Evolutionary conservation across 2,797 vertebrate species (phyloP).

Genomic region (Microchirus variegatus): DNA sequence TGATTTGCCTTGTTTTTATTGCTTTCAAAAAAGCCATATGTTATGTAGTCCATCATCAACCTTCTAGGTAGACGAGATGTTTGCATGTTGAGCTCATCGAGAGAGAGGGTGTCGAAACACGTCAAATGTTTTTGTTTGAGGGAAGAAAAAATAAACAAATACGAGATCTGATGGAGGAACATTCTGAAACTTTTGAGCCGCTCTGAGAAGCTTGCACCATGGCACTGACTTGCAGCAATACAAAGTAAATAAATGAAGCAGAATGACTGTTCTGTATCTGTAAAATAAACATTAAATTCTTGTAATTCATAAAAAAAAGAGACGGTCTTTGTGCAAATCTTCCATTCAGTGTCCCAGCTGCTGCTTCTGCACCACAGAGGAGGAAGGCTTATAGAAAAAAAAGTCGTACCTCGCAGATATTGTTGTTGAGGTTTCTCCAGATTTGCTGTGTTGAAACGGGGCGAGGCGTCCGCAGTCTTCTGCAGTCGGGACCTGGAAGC

Average conservation of each 20-base stretch:
- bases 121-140: slow-evolving; percentile 73
- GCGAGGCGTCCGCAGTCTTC: slow-evolving; percentile 26
- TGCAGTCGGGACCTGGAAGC: slow-evolving; percentile 38
- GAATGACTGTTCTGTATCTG: slow-evolving; percentile 84
- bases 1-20: slow-evolving; percentile 79
- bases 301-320: slow-evolving; percentile 74
- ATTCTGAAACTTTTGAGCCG: slow-evolving; percentile 72
- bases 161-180: slow-evolving; percentile 63
- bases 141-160: slow-evolving; percentile 33
- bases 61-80: slow-evolving; percentile 81
- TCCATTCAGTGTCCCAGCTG: slow-evolving; percentile 49
- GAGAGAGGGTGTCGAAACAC: slow-evolving; percentile 68
- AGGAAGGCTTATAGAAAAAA: slow-evolving; percentile 11
- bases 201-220: slow-evolving; percentile 82
- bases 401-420: slow-evolving; percentile 47
- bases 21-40: slow-evolving; percentile 89
- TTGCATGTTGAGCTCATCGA: slow-evolving; percentile 83
- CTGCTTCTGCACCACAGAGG: slow-evolving; percentile 17
- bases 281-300: slow-evolving; percentile 87
- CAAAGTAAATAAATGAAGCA: slow-evolving; percentile 80
- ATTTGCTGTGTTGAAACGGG: slow-evolving; percentile 45
- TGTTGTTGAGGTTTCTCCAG: slow-evolving; percentile 55
- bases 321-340: slow-evolving; percentile 54
- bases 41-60: slow-evolving; percentile 79
- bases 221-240: slow-evolving; percentile 85